Evolutionary conservation across 2,797 vertebrate genomes (phyloP).

Genomic region (Argyrosomus regius): DNA sequence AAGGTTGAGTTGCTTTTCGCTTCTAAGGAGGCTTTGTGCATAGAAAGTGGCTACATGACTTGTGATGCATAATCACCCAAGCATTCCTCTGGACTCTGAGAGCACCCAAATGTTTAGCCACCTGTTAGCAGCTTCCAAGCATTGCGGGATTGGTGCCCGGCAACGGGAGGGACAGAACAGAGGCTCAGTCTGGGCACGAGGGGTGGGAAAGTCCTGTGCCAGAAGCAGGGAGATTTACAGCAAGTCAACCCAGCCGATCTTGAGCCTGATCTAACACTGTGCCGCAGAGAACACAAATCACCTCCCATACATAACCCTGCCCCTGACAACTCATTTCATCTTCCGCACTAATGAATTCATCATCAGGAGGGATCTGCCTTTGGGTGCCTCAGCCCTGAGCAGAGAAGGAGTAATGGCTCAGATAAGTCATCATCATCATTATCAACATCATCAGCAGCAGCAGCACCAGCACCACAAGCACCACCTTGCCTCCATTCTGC

Average conservation of each 20-base stretch:
- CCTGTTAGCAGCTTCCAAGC: conserved; percentile 76
- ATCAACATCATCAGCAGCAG: conserved; percentile 63
- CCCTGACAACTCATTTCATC: conserved; percentile 81
- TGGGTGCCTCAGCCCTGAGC: conserved; percentile 60
- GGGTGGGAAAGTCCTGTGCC: conserved; percentile 63
- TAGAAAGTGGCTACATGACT: conserved; percentile 49
- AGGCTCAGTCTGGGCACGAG: conserved; percentile 57
- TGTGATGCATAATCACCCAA: conserved; percentile 60
- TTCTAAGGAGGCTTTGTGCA: conserved; percentile 23
- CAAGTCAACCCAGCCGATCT: conserved; percentile 54
- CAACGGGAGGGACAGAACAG: conserved; percentile 50
- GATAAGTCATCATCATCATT: conserved; percentile 74
- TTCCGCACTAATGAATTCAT: conserved; percentile 80
- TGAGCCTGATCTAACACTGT: conserved; percentile 57
- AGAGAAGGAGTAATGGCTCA: conserved; percentile 74
- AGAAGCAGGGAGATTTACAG: conserved; percentile 73
- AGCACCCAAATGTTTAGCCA: conserved; percentile 77
- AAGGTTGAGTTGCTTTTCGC: conserved; percentile 43
- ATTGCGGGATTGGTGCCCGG: conserved; percentile 44
- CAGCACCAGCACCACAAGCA: conserved; percentile 32
- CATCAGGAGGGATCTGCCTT: conserved; percentile 71
- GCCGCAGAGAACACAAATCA: conserved; percentile 78
- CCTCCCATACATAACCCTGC: conserved; percentile 71
- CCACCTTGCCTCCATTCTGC: conserved; percentile 47
- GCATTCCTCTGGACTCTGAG: conserved; percentile 59